Evolutionary conservation across 1,140 invertebrate species (phyloP).

Genomic region (Brachionus sp.): DNA sequence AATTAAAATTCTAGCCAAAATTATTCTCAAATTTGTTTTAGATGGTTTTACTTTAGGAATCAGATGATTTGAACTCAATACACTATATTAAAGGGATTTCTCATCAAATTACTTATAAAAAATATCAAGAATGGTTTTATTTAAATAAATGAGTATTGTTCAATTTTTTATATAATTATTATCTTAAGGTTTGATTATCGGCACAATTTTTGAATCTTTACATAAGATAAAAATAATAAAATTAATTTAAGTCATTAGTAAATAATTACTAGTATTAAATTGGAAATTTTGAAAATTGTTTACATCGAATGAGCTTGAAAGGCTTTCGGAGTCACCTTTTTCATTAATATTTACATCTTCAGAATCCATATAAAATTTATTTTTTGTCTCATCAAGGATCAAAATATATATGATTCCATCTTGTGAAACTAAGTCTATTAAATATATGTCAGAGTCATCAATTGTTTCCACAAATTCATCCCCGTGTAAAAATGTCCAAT

Average conservation of each 20-base stretch:
- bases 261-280: background rate
- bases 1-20: too few relatives aligned
- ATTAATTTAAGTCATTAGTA: background rate
- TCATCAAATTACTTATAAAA: too few relatives aligned
- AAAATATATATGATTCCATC: conserved; percentile 17
- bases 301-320: background rate
- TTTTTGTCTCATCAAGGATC: background rate
- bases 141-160: background rate
- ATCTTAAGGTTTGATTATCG: background rate
- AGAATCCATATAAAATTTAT: background rate
- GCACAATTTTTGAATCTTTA: background rate
- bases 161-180: background rate
- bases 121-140: too few relatives aligned
- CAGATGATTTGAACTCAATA: too few relatives aligned
- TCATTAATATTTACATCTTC: background rate
- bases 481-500: conserved; percentile 31
- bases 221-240: background rate
- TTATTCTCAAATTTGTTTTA: too few relatives aligned
- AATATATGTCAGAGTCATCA: conserved; percentile 6
- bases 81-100: too few relatives aligned
- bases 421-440: background rate
- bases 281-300: background rate
- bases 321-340: background rate
- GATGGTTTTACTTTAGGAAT: too few relatives aligned
- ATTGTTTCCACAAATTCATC: background rate